Evolutionary conservation across 1,140 invertebrate genomes (phyloP), one percentile per base, ranked within the genome.

Genomic region (Zaprionus camerounensis): DNA sequence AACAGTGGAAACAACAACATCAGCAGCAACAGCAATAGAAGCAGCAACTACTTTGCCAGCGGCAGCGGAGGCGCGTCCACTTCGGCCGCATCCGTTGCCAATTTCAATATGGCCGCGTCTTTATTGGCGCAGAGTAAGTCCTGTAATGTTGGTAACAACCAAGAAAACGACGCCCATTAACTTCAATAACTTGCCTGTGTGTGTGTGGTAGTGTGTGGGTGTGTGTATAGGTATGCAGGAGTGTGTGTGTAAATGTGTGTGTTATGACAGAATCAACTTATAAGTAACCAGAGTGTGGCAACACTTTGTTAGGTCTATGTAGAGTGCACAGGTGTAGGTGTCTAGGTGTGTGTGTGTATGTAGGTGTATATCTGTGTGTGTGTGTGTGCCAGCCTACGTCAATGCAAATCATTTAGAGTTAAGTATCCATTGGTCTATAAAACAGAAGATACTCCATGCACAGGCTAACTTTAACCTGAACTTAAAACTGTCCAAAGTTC

Each of bases 71-170:
- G 69, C 64, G 65, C 46, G 57, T 79, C 71, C 71, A 72, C 77
- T 15, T 80, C 83, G 28, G 78, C 80, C 55, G 78, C 78, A 69
- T 81, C 84, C 73, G 72, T 85, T 68, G 71, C 91, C 56, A 92
- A 84, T 81, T 90, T 92, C 55, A 92, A 91, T 91, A 92, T 92
- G 91, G 91, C 96, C 86, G 95, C 95, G 80, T 95, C 96, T 84
- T 94, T 96, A 92, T 94, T 97, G 91, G 96, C 96, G 92, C 96
- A 96, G 94, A 96, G 95, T 96, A 95, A 96, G 95, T 95, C 83
- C 71, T 82, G 76, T 92, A 93, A 92, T 92, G 91, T 93, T 92
- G 90, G 92, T 93, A 92, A 91, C 88, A 93, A 91, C 78, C 84
- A 88, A 90, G 81, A 90, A 71, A 55, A 66, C 46, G 26, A 12